Conservation (phyloP, 2,888 invertebrate genomes). For the Paralinhomoeus sp. region DNA sequence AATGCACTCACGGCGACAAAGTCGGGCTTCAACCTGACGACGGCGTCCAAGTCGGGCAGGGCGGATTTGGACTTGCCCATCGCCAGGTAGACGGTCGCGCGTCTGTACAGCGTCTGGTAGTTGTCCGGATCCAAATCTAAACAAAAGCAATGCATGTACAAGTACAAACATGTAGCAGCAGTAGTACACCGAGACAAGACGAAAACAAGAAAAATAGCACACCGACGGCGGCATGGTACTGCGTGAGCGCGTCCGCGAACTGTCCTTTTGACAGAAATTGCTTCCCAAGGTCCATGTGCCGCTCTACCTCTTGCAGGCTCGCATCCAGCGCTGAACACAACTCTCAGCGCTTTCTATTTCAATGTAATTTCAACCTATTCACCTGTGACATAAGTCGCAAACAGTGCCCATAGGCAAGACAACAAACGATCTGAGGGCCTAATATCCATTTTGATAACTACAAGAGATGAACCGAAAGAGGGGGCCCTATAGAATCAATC, state of each 20-base stretch:
- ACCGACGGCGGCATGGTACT: constrained; percentile 87
- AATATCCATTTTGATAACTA: no score
- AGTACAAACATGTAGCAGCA: constrained; percentile 1
- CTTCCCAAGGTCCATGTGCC: constrained; percentile 76
- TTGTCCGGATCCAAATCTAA: constrained; percentile 81
- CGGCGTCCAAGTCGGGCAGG: constrained; percentile 69
- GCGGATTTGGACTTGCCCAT: constrained; percentile 86
- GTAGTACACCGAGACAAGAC: not conserved
- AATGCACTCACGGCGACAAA: constrained; percentile 51
- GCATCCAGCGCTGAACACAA: constrained; percentile 5
- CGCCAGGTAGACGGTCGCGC: constrained; percentile 85
- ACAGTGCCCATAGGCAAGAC: not conserved
- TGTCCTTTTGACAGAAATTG: constrained; percentile 74
- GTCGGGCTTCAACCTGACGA: constrained; percentile 75
- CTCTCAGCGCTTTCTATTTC: not conserved
- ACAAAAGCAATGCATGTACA: constrained; percentile 25
- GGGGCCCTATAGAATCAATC: no score
- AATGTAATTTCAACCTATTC: not conserved
- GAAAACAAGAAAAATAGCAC: constrained; percentile 8
- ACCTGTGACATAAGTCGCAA: constrained; percentile 1
- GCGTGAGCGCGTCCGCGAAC: constrained; percentile 76
- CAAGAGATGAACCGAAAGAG: no score
- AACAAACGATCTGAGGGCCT: not conserved
- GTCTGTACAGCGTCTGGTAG: constrained; percentile 79
- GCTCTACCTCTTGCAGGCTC: constrained; percentile 45